Evolutionary conservation across 2,888 invertebrate species (phyloP).

Genomic region (Kuschelorhynchus macadamiae): DNA sequence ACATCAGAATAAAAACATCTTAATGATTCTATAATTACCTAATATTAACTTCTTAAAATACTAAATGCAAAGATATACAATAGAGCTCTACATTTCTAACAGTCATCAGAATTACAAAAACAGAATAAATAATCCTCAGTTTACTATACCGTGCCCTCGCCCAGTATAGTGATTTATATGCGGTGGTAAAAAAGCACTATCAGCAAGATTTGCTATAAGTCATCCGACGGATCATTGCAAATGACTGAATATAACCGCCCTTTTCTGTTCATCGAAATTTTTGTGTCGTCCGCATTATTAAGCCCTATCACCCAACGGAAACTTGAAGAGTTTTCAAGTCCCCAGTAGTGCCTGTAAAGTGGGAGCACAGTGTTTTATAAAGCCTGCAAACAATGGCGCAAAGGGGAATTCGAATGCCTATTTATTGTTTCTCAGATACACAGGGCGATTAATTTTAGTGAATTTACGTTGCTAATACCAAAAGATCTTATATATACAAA

Average conservation of each 20-base stretch:
- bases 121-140: too few species aligned
- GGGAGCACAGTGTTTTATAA: conserved; percentile 10
- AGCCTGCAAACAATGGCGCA: conserved; percentile 9
- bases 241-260: conserved; percentile 48
- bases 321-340: conserved; percentile 37
- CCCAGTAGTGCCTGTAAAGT: conserved; percentile 12
- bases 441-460: too few species aligned
- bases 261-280: conserved; percentile 45
- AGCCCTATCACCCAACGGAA: conserved; percentile 21
- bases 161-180: background rate
- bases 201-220: conserved; percentile 44
- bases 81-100: too few species aligned
- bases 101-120: too few species aligned
- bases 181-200: conserved; percentile 30
- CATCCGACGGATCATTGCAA: conserved; percentile 44
- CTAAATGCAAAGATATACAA: too few species aligned
- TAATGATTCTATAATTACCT: too few species aligned
- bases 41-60: too few species aligned
- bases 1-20: too few species aligned
- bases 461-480: too few species aligned
- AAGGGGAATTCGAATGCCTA: too few species aligned
- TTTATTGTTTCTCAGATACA: background rate
- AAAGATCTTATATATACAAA: too few species aligned
- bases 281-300: conserved; percentile 34
- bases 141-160: too few species aligned